These are phyloP conservation scores for Cygnus buccinator DNA, from an alignment of 2,113 vertebrate genomes.

Conservation along the genomic window DNA sequence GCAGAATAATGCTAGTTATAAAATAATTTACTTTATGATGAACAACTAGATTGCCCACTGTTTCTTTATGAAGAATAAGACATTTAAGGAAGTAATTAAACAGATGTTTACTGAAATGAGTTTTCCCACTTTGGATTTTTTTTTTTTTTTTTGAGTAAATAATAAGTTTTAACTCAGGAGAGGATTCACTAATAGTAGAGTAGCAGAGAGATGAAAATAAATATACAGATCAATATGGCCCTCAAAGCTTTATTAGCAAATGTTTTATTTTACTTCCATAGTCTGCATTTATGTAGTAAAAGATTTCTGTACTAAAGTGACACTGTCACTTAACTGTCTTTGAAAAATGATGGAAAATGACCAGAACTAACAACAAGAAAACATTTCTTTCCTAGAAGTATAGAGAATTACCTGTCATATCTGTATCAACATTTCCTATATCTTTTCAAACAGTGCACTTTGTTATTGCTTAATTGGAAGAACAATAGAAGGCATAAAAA, in stretches of 20 bases:
- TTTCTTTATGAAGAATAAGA: slow-evolving; percentile 42
- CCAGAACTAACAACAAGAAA: neutral
- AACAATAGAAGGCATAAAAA: slow-evolving; percentile 35
- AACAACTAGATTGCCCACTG: neutral
- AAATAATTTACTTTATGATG: slow-evolving; percentile 14
- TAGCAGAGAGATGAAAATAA: neutral
- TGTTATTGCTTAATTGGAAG: slow-evolving; percentile 55
- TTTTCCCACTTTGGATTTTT: neutral
- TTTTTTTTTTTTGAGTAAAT: neutral
- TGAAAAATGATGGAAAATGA: slow-evolving; percentile 32
- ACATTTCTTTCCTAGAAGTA: slow-evolving; percentile 26
- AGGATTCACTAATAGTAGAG: neutral
- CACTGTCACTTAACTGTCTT: slow-evolving; percentile 3
- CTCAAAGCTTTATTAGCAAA: neutral
- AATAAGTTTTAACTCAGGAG: neutral
- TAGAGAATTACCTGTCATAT: slow-evolving; percentile 47
- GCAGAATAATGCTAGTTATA: neutral
- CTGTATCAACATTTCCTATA: slow-evolving; percentile 38
- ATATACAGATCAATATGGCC: neutral
- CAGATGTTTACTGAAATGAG: slow-evolving; percentile 29
- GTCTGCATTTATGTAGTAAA: neutral
- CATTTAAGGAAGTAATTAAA: slow-evolving; percentile 47
- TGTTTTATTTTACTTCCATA: neutral
- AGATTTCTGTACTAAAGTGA: slow-evolving; percentile 6
- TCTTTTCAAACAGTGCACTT: slow-evolving; percentile 56